phyloP scores from a whole-genome alignment of 2,113 vertebrate genomes.

The Verasper variegatus region DNA sequence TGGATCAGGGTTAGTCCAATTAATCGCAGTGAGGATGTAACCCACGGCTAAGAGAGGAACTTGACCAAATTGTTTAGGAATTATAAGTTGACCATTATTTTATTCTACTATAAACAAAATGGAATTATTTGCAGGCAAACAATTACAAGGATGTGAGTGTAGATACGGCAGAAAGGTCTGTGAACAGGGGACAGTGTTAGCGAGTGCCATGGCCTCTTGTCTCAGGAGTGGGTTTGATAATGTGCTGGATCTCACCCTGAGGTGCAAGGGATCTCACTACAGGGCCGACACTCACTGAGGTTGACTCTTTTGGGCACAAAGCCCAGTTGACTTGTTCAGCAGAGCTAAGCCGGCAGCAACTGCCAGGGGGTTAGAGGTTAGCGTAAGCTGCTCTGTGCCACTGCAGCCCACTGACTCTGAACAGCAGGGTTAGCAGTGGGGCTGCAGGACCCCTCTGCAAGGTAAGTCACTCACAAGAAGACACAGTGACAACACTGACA shows the following conservation, averaged over 20 bases:
- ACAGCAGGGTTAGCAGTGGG: constrained; percentile 46
- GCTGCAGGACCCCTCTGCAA: constrained; percentile 25
- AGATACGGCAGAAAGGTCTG: neutral
- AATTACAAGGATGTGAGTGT: neutral
- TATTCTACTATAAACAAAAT: neutral
- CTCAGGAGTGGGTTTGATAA: constrained; percentile 58
- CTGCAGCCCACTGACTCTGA: constrained; percentile 61
- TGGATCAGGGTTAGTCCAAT: constrained; percentile 3
- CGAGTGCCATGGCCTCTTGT: constrained; percentile 35
- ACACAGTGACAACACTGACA: constrained; percentile 17
- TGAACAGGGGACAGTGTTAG: constrained; percentile 2
- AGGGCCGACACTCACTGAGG: constrained; percentile 58
- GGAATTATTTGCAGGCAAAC: neutral
- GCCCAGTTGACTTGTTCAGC: constrained; percentile 62
- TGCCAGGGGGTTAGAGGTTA: constrained; percentile 65
- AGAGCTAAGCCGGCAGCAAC: constrained; percentile 55
- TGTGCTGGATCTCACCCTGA: constrained; percentile 46
- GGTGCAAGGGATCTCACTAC: constrained; percentile 41
- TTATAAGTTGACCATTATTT: neutral
- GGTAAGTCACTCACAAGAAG: constrained; percentile 3
- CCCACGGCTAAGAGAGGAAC: neutral
- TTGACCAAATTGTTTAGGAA: neutral
- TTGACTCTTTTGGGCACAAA: constrained; percentile 49
- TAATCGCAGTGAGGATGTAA: neutral
- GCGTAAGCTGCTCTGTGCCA: constrained; percentile 61